phyloP scores from a whole-genome alignment of 2,797 vertebrate genomes.

The Peromyscus eremicus region DNA sequence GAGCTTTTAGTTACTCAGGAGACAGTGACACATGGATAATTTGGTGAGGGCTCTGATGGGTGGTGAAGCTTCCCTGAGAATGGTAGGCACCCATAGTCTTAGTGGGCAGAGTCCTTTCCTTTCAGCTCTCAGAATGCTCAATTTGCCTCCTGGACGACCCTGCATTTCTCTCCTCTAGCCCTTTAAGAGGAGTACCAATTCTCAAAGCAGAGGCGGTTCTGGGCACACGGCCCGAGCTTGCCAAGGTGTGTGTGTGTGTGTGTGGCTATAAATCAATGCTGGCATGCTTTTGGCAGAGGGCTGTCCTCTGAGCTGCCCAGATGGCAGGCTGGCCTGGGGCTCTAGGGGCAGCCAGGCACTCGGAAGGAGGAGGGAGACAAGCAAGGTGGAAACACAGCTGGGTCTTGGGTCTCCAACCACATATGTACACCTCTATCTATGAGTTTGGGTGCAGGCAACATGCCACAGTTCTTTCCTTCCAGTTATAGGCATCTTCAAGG shows the following conservation, averaged over 20 bases:
- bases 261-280: conserved; percentile 80
- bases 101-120: background rate
- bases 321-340: conserved; percentile 79
- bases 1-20: background rate
- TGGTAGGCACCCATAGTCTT: background rate
- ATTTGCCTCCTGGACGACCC: background rate
- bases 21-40: background rate
- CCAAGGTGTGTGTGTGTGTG: conserved; percentile 66
- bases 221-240: conserved; percentile 69
- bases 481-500: conserved; percentile 24
- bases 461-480: conserved; percentile 20
- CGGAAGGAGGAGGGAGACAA: background rate
- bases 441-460: conserved; percentile 13
- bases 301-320: conserved; percentile 82
- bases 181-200: conserved; percentile 79
- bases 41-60: background rate
- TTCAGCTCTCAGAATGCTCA: background rate
- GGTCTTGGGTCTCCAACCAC: background rate
- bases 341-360: conserved; percentile 76
- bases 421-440: conserved; percentile 68
- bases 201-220: conserved; percentile 70
- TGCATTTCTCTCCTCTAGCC: conserved; percentile 19
- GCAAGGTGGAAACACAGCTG: conserved; percentile 72
- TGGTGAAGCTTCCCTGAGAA: background rate
- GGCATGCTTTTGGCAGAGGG: conserved; percentile 82